phyloP scores from a whole-genome alignment of 2,888 invertebrate species.

The Nipponacmea schrenckii region DNA sequence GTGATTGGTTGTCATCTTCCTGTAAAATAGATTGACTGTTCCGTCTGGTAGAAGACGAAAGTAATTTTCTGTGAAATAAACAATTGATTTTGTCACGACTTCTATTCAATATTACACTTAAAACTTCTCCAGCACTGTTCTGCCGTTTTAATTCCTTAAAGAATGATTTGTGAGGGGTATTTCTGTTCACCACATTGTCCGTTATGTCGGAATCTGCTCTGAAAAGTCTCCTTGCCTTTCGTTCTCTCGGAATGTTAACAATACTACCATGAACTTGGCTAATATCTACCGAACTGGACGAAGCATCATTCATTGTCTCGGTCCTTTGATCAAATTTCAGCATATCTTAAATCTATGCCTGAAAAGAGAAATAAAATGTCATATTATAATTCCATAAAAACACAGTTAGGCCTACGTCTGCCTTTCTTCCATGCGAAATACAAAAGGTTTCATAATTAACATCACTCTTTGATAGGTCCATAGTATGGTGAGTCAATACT shows the following conservation, averaged over 20 bases:
- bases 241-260: neutral
- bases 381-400: too few relatives aligned
- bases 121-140: neutral
- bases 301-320: neutral
- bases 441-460: too few relatives aligned
- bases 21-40: neutral
- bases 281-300: neutral
- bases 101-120: constrained; percentile 1
- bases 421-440: too few relatives aligned
- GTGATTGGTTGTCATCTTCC: neutral
- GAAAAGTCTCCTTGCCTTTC: neutral
- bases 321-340: neutral
- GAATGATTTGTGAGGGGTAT: neutral
- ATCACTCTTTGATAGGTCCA: too few relatives aligned
- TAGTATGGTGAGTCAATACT: too few relatives aligned
- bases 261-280: neutral
- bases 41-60: neutral
- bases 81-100: neutral
- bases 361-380: too few relatives aligned
- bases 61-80: constrained; percentile 2
- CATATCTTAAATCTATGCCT: neutral
- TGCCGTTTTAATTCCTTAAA: neutral
- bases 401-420: too few relatives aligned
- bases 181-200: neutral
- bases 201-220: neutral